A percentile compares a stretch with the other conserved stretches of the same genome.
Conservation (phyloP, 2,797 vertebrate species). For the Phataginus tetradactyla region DNA sequence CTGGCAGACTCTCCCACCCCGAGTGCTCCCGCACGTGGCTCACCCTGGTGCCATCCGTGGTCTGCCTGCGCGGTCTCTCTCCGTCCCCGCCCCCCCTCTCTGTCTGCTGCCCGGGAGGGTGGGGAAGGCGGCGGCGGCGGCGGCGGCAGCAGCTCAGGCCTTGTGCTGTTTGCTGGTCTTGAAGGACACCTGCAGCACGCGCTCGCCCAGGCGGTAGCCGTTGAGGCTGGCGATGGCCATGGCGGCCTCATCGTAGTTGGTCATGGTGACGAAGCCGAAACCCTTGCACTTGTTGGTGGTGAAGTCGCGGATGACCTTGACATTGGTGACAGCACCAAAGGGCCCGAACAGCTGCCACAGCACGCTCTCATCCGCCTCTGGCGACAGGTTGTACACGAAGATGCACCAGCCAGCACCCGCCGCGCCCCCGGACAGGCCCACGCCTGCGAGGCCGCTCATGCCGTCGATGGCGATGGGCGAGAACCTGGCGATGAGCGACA, state of each 20-base stretch:
- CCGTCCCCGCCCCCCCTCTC: conserved; percentile 60
- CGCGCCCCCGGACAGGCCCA: conserved; percentile 93
- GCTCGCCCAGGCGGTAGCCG: conserved; percentile 96
- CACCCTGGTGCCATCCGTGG: background rate
- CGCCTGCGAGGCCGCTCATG: conserved; percentile 95
- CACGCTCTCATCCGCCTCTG: conserved; percentile 97
- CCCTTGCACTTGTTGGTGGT: conserved; percentile 99
- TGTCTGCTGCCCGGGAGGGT: conserved; percentile 78
- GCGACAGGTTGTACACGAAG: conserved; percentile 99
- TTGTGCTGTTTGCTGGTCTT: conserved; percentile 99
- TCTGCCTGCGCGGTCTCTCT: conserved; percentile 70
- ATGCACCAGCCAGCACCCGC: conserved; percentile 97
- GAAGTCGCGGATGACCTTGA: conserved; percentile 98
- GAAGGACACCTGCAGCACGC: conserved; percentile 98
- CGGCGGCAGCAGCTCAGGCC: conserved; percentile 91
- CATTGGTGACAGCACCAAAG: conserved; percentile 97
- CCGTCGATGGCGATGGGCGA: conserved; percentile 98
- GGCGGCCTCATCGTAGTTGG: conserved; percentile 98
- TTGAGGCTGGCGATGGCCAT: conserved; percentile 99
- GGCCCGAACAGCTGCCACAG: conserved; percentile 99
- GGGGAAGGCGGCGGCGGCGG: conserved; percentile 23
- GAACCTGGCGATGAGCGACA: conserved; percentile 97
- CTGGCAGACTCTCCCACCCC: conserved; percentile 54
- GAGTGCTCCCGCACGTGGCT: conserved; percentile 22
- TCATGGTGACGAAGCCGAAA: conserved; percentile 99